Evolutionary conservation across 1,140 invertebrate species (phyloP).

Genomic region (Rhagoletis pomonella): DNA sequence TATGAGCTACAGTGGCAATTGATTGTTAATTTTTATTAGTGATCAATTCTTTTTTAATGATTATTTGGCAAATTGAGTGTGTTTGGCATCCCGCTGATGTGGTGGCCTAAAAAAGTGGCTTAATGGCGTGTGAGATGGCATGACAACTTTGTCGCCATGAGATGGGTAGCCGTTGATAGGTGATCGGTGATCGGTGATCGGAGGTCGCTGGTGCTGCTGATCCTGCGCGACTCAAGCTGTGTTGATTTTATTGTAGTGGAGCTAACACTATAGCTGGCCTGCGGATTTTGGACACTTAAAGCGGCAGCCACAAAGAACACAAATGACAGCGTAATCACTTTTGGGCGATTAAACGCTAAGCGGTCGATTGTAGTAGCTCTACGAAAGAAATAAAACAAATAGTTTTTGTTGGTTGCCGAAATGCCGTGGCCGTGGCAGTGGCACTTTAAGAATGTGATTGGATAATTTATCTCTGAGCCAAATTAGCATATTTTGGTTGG

Average conservation of each 20-base stretch:
- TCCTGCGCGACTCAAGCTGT: not conserved
- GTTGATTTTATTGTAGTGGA: not conserved
- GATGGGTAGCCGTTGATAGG: not conserved
- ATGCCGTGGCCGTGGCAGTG: not conserved
- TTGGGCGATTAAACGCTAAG: constrained; percentile 38
- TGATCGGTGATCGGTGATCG: no score
- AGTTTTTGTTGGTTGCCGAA: not conserved
- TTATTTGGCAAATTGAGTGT: constrained; percentile 2
- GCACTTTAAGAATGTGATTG: constrained; percentile 27
- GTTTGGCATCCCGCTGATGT: not conserved
- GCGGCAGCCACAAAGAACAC: not conserved
- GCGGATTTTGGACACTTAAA: not conserved
- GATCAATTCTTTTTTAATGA: not conserved
- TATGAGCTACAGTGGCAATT: not conserved
- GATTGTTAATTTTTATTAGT: constrained; percentile 25
- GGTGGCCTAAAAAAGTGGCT: not conserved
- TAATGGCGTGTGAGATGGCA: not conserved
- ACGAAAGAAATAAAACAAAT: not conserved
- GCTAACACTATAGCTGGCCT: not conserved
- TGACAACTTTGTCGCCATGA: constrained; percentile 18
- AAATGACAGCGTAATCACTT: not conserved
- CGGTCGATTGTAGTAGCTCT: not conserved
- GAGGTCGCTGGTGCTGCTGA: not conserved
- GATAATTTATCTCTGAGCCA: constrained; percentile 24
- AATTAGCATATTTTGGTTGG: constrained; percentile 52